Evolutionary conservation across 2,888 invertebrate species (phyloP).

Genomic region (Ophion costatus): DNA sequence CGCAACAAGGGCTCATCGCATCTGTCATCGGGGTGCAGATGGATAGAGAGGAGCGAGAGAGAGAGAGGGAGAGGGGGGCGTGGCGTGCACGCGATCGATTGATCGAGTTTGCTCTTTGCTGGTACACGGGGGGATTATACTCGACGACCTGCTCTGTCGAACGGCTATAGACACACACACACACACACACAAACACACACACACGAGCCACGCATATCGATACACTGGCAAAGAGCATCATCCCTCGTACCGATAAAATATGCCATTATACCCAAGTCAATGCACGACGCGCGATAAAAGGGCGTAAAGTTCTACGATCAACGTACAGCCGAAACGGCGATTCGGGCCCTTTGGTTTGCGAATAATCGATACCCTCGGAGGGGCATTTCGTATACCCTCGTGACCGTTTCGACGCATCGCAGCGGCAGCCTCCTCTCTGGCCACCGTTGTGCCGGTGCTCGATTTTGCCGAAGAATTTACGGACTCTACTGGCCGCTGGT

Average conservation of each 20-base stretch:
- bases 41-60: neutral
- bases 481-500: constrained; percentile 44
- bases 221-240: neutral
- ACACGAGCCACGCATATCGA: neutral
- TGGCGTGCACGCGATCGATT: constrained; percentile 57
- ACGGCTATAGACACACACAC: neutral
- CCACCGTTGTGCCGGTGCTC: constrained; percentile 41
- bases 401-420: constrained; percentile 51
- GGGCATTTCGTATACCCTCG: constrained; percentile 32
- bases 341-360: neutral
- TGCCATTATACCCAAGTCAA: constrained; percentile 8
- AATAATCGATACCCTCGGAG: neutral
- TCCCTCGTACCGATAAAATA: constrained; percentile 1
- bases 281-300: neutral
- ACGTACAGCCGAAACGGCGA: neutral
- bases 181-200: neutral
- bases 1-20: constrained; percentile 16
- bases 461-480: constrained; percentile 65
- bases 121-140: constrained; percentile 28
- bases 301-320: neutral
- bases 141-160: constrained; percentile 20
- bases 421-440: constrained; percentile 34
- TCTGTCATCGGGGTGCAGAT: constrained; percentile 7
- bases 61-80: neutral
- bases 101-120: constrained; percentile 56